Percentiles rank a stretch among this genome's conserved stretches.
phyloP scores from a whole-genome alignment of 1,140 invertebrate species.

The Acyrthosiphon pisum region DNA sequence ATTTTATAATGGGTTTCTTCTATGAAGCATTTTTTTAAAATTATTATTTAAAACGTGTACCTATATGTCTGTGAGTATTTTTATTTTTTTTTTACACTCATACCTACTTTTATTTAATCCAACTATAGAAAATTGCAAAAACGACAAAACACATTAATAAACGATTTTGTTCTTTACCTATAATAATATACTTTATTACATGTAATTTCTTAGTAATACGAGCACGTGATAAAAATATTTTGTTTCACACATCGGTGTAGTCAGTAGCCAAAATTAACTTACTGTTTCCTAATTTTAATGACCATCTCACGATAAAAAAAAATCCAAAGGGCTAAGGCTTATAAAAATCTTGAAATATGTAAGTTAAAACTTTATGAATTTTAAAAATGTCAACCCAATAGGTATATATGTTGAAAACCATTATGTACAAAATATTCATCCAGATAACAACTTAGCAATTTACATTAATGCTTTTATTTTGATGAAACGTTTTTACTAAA shows the following conservation, averaged over 20 bases:
- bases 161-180: not conserved
- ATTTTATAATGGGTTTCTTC: not conserved
- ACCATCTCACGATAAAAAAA: not conserved
- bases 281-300: not conserved
- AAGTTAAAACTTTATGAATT: not conserved
- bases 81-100: not conserved
- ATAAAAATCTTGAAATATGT: not conserved
- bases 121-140: not conserved
- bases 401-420: not conserved
- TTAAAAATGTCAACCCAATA: not conserved
- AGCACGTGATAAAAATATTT: not conserved
- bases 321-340: not conserved
- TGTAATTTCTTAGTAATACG: not conserved
- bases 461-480: not conserved
- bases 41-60: not conserved
- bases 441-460: not conserved
- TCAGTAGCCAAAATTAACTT: not conserved
- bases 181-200: not conserved
- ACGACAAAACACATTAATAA: slow-evolving; percentile 15
- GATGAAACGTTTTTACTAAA: not conserved
- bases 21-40: not conserved
- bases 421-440: not conserved
- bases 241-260: not conserved
- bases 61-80: not conserved
- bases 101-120: not conserved